Conservation (phyloP, 2,797 vertebrate species). For the Melanotaenia nigrans region DNA sequence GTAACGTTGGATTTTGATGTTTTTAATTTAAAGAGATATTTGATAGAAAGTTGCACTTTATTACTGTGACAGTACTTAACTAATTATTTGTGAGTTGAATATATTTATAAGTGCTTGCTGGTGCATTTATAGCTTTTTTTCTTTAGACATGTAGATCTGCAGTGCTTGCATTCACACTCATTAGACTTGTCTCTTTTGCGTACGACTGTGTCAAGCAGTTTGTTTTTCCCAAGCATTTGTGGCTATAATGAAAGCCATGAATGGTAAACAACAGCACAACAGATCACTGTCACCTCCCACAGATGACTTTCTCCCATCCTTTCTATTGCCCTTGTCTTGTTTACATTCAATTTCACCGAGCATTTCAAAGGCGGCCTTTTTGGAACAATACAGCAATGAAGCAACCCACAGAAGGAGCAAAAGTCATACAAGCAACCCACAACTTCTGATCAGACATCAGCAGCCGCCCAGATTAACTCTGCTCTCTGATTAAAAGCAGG, state of each 20-base stretch:
- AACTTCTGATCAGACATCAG: conserved; percentile 39
- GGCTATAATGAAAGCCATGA: conserved; percentile 60
- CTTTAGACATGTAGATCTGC: conserved; percentile 11
- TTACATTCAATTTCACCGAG: conserved; percentile 61
- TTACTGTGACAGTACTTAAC: not conserved
- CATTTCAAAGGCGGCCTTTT: conserved; percentile 35
- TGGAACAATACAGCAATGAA: conserved; percentile 47
- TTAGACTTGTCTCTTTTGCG: conserved; percentile 14
- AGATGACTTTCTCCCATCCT: conserved; percentile 51
- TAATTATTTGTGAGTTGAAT: conserved; percentile 15
- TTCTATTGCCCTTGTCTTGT: conserved; percentile 53
- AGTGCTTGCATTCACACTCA: conserved; percentile 14
- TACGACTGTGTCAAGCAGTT: conserved; percentile 34
- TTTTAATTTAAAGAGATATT: not conserved
- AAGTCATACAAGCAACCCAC: conserved; percentile 18
- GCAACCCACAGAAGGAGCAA: conserved; percentile 20
- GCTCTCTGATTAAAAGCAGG: conserved; percentile 49
- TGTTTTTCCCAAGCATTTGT: conserved; percentile 51
- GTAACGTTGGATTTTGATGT: conserved; percentile 24
- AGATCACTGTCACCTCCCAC: conserved; percentile 52
- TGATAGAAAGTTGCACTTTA: conserved; percentile 11
- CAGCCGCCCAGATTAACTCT: conserved; percentile 50
- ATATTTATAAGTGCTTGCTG: not conserved
- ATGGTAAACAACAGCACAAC: conserved; percentile 50
- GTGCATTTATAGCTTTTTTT: not conserved